These are phyloP conservation scores for Ornithorhynchus anatinus DNA, from an alignment of 2,113 vertebrate genomes.

Conservation along the genomic window DNA sequence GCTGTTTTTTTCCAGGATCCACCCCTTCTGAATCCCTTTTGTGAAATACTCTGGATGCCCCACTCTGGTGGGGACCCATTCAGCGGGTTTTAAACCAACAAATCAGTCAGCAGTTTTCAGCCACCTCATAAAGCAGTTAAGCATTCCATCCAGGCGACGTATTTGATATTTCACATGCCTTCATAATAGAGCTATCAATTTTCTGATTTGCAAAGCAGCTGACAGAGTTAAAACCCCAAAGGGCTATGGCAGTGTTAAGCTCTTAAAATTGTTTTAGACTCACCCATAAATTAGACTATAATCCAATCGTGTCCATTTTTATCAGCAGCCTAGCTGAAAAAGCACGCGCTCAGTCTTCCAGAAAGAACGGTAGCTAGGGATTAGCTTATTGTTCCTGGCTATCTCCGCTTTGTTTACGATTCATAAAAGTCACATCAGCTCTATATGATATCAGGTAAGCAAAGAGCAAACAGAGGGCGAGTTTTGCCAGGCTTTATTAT, in stretches of 20 bases:
- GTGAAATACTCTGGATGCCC: constrained; percentile 18
- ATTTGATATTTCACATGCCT: constrained; percentile 58
- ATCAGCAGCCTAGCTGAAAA: constrained; percentile 22
- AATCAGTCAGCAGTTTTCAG: constrained; percentile 49
- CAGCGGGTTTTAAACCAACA: constrained; percentile 55
- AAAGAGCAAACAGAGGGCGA: not conserved
- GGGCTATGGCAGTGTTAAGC: constrained; percentile 38
- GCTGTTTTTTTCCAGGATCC: constrained; percentile 15
- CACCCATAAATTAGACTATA: constrained; percentile 34
- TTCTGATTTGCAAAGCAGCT: constrained; percentile 56
- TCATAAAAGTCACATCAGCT: not conserved
- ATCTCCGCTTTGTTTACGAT: not conserved
- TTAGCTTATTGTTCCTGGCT: not conserved
- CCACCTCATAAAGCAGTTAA: constrained; percentile 58
- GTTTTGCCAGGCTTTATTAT: not conserved
- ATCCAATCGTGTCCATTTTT: constrained; percentile 34
- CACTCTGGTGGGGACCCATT: not conserved
- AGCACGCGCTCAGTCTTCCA: constrained; percentile 3
- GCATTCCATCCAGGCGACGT: constrained; percentile 24
- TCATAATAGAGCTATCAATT: constrained; percentile 54
- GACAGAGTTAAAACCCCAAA: constrained; percentile 47
- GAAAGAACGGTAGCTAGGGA: constrained; percentile 11
- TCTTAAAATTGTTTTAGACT: constrained; percentile 62
- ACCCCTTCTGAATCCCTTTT: constrained; percentile 40
- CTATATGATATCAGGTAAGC: not conserved